phyloP scores from a whole-genome alignment of 2,797 vertebrate genomes.

The Falco naumanni region DNA sequence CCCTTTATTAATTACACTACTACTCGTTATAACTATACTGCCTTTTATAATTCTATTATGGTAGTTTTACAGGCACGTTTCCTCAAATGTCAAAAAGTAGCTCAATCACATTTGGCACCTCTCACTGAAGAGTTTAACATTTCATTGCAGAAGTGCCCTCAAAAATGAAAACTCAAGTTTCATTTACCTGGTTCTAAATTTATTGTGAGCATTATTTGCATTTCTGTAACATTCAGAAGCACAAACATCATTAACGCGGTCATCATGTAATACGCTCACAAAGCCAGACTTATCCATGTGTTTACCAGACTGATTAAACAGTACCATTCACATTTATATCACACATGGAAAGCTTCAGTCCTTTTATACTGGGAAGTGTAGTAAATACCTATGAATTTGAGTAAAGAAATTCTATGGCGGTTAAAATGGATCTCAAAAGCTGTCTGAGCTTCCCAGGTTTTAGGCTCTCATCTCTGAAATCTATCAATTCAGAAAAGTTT shows the following conservation, averaged over 20 bases:
- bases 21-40: background rate
- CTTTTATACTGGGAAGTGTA: background rate
- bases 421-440: background rate
- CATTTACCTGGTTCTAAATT: background rate
- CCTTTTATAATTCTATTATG: background rate
- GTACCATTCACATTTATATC: background rate
- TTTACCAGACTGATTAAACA: background rate
- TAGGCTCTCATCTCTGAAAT: background rate
- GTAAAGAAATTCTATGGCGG: background rate
- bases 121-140: background rate
- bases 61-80: background rate
- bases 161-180: background rate
- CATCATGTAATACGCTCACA: background rate
- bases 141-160: background rate
- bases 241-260: background rate
- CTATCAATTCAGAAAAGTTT: background rate
- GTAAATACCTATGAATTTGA: background rate
- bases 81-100: background rate
- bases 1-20: background rate
- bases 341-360: background rate
- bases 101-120: background rate
- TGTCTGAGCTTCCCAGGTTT: background rate
- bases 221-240: background rate
- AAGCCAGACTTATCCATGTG: background rate
- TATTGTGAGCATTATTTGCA: background rate